Percentiles rank a stretch among this genome's conserved stretches.
Evolutionary conservation across 2,797 vertebrate species (phyloP).

Genomic region (Catamblyrhynchus diadema): DNA sequence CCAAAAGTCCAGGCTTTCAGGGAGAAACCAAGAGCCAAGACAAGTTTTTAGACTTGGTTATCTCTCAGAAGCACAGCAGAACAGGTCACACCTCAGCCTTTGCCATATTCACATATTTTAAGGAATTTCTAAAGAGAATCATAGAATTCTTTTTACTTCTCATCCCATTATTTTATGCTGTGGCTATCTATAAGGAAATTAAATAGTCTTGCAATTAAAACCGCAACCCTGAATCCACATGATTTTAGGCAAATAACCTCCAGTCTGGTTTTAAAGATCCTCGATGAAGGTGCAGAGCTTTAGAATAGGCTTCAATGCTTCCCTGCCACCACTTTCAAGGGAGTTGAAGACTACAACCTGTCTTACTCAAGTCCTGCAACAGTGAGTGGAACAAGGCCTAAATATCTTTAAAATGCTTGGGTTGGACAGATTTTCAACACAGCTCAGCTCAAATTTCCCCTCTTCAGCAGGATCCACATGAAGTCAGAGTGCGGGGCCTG

Average conservation of each 20-base stretch:
- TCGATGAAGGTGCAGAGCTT: background rate
- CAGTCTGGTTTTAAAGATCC: background rate
- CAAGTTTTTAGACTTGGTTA: background rate
- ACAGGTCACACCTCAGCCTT: background rate
- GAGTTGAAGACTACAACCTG: background rate
- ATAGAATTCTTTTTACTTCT: background rate
- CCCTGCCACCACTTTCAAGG: background rate
- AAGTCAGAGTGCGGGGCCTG: accelerated
- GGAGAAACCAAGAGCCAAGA: background rate
- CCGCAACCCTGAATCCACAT: background rate
- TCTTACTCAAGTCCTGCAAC: background rate
- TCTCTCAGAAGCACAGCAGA: background rate
- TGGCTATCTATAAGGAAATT: background rate
- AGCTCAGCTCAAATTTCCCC: constrained; percentile 28
- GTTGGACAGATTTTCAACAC: constrained; percentile 6
- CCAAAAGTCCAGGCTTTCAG: background rate
- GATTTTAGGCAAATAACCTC: background rate
- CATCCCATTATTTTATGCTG: background rate
- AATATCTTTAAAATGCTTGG: constrained; percentile 1
- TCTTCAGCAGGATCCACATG: background rate
- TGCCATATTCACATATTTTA: background rate
- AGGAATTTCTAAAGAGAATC: background rate
- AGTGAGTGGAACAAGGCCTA: background rate
- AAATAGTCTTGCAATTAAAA: background rate
- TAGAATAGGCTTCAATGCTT: background rate